Evolutionary conservation across 2,113 vertebrate genomes (phyloP).

Genomic region (Corapipo altera): DNA sequence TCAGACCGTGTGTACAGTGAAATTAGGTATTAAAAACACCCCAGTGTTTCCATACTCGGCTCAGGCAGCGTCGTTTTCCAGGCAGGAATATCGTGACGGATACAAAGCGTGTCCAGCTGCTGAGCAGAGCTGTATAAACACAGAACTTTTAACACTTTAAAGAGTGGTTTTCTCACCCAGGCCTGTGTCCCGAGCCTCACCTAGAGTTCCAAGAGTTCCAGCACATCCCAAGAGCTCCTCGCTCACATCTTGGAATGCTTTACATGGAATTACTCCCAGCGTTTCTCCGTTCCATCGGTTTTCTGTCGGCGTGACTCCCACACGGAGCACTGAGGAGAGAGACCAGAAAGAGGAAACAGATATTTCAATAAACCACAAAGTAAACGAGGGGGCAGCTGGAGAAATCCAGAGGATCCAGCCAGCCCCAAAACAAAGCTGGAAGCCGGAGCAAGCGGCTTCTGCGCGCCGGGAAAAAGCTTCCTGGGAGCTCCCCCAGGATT

Average conservation of each 20-base stretch:
- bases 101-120: neutral
- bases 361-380: neutral
- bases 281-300: neutral
- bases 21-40: neutral
- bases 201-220: neutral
- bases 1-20: neutral
- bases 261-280: neutral
- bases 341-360: neutral
- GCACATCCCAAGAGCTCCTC: neutral
- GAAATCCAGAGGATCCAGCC: neutral
- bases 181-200: neutral
- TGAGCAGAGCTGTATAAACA: neutral
- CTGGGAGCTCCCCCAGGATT: neutral
- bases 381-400: conserved; percentile 11
- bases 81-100: fast-evolving
- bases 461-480: neutral
- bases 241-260: neutral
- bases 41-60: neutral
- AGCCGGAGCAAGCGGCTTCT: neutral
- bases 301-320: neutral
- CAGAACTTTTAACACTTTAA: neutral
- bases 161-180: neutral
- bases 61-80: neutral
- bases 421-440: neutral
- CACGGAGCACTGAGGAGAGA: neutral